phyloP scores from a whole-genome alignment of 2,888 invertebrate species.

The Lepidocyrtoides sp. region DNA sequence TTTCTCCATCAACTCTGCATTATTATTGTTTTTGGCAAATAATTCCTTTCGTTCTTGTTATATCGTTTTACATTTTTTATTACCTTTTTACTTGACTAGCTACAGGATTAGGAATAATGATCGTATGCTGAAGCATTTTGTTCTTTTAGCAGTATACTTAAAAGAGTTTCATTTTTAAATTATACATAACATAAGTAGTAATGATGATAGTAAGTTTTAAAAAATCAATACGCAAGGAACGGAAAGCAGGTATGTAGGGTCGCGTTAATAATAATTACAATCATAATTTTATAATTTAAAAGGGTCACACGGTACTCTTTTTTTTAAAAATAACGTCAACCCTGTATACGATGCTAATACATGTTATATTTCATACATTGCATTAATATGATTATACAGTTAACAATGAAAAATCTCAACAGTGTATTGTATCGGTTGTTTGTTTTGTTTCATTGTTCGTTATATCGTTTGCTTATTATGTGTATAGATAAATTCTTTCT shows the following conservation, averaged over 20 bases:
- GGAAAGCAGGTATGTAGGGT: constrained; percentile 43
- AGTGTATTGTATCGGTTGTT: constrained; percentile 73
- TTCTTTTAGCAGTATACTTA: constrained; percentile 58
- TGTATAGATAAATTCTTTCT: constrained; percentile 50
- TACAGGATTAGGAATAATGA: constrained; percentile 67
- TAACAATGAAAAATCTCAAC: constrained; percentile 73
- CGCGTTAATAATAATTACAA: constrained; percentile 30
- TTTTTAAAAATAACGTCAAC: constrained; percentile 56
- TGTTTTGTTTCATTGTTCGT: constrained; percentile 48
- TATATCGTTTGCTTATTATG: constrained; percentile 56
- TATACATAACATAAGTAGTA: constrained; percentile 16
- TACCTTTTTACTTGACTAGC: constrained; percentile 64
- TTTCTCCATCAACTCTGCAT: not conserved
- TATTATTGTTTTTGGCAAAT: constrained; percentile 64
- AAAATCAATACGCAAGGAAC: constrained; percentile 33
- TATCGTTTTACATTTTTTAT: constrained; percentile 10
- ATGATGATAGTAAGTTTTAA: not conserved
- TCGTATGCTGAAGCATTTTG: constrained; percentile 63
- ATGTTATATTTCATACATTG: constrained; percentile 44
- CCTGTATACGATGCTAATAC: constrained; percentile 69
- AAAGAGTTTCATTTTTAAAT: constrained; percentile 10
- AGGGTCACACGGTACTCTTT: constrained; percentile 47
- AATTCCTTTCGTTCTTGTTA: constrained; percentile 36
- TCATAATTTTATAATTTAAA: not conserved
- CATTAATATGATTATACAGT: constrained; percentile 49